phyloP scores from a whole-genome alignment of 2,888 invertebrate genomes.

The Ophraella communa region DNA sequence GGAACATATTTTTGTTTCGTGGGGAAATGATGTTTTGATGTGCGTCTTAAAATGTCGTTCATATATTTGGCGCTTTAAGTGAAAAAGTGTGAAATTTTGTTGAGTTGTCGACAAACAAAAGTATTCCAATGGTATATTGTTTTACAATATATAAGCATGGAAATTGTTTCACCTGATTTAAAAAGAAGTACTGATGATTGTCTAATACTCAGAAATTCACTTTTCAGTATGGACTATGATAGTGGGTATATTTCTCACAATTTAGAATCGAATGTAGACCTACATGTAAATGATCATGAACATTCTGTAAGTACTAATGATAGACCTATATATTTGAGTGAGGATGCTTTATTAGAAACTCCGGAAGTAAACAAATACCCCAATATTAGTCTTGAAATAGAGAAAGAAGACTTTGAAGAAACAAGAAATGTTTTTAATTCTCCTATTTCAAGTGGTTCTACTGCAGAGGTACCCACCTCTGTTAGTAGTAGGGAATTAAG shows the following conservation, averaged over 20 bases:
- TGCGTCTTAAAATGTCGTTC: too few relatives aligned
- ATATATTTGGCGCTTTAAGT: too few relatives aligned
- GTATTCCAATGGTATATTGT: neutral
- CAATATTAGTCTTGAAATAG: constrained; percentile 31
- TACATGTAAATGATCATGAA: constrained; percentile 35
- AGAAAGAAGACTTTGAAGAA: constrained; percentile 39
- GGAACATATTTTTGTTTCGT: too few relatives aligned
- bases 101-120: too few relatives aligned
- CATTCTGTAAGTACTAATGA: constrained; percentile 11
- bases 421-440: constrained; percentile 38
- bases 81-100: too few relatives aligned
- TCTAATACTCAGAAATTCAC: constrained; percentile 16
- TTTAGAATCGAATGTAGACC: constrained; percentile 53
- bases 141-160: neutral
- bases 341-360: constrained; percentile 55
- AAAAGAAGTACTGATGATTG: constrained; percentile 3
- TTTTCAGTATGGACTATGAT: constrained; percentile 52
- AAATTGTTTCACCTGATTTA: neutral
- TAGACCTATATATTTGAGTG: constrained; percentile 51
- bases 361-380: constrained; percentile 42
- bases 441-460: constrained; percentile 29
- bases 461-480: constrained; percentile 27
- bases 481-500: constrained; percentile 25
- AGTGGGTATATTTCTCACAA: constrained; percentile 58
- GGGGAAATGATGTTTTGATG: too few relatives aligned